Conservation (phyloP, 2,113 vertebrate genomes). For the Tyto alba region DNA sequence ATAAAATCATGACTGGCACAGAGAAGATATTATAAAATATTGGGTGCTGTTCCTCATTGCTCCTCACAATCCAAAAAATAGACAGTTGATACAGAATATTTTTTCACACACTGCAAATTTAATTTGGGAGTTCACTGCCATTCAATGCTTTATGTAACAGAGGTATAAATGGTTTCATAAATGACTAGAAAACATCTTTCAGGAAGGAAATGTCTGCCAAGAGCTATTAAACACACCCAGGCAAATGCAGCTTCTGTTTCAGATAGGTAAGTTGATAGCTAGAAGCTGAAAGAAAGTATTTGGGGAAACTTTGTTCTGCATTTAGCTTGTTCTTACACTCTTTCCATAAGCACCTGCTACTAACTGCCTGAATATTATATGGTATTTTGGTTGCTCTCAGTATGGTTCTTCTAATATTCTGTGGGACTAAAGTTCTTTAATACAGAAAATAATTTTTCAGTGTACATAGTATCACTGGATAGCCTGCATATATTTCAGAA, state of each 20-base stretch:
- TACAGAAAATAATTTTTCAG: background rate
- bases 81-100: background rate
- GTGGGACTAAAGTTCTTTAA: background rate
- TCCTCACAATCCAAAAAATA: background rate
- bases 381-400: background rate
- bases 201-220: background rate
- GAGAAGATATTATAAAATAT: background rate
- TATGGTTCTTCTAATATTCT: background rate
- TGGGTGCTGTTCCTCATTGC: background rate
- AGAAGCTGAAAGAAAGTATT: background rate
- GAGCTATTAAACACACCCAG: background rate
- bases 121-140: background rate
- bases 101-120: background rate
- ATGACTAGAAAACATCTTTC: background rate
- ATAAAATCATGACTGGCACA: background rate
- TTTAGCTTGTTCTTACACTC: background rate
- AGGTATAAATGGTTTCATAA: background rate
- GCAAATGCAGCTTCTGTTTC: background rate
- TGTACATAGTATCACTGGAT: background rate
- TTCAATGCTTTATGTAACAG: background rate
- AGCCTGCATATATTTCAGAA: background rate
- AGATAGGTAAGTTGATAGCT: background rate
- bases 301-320: background rate
- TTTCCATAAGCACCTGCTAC: background rate
- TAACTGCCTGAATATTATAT: background rate